phyloP scores from a whole-genome alignment of 2,888 invertebrate genomes.

The Tortricodes alternella region DNA sequence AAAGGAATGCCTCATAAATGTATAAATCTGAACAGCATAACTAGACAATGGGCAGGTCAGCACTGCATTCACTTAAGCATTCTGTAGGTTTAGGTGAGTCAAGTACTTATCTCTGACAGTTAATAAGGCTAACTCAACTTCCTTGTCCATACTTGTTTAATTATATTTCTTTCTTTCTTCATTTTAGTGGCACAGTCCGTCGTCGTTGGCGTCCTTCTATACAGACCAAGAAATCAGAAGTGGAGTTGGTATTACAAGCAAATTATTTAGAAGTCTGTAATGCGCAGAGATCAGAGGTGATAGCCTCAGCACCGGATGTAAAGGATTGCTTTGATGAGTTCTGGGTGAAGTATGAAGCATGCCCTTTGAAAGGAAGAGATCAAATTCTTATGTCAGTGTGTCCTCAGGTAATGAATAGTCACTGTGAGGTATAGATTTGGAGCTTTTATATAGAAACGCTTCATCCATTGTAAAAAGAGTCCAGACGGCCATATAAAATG shows the following conservation, averaged over 20 bases:
- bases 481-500: too few species aligned
- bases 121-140: neutral
- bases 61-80: too few species aligned
- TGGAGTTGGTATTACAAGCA: slow-evolving; percentile 87
- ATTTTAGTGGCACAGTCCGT: slow-evolving; percentile 87
- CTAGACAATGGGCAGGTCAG: too few species aligned
- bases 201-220: slow-evolving; percentile 87
- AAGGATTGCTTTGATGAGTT: slow-evolving; percentile 87
- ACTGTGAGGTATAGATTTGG: too few species aligned
- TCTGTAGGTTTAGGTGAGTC: too few species aligned
- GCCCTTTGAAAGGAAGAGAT: slow-evolving; percentile 89
- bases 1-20: too few species aligned
- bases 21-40: too few species aligned
- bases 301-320: slow-evolving; percentile 84
- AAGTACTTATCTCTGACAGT: too few species aligned
- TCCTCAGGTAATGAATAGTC: slow-evolving; percentile 85
- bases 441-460: too few species aligned
- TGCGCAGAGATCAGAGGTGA: slow-evolving; percentile 66
- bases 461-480: too few species aligned
- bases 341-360: slow-evolving; percentile 85
- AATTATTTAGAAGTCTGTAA: slow-evolving; percentile 87
- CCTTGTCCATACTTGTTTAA: neutral
- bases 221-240: slow-evolving; percentile 84
- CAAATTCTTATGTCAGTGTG: slow-evolving; percentile 90
- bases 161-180: neutral